Evolutionary conservation across 1,140 invertebrate genomes (phyloP).

Genomic region (Sinella curviseta): DNA sequence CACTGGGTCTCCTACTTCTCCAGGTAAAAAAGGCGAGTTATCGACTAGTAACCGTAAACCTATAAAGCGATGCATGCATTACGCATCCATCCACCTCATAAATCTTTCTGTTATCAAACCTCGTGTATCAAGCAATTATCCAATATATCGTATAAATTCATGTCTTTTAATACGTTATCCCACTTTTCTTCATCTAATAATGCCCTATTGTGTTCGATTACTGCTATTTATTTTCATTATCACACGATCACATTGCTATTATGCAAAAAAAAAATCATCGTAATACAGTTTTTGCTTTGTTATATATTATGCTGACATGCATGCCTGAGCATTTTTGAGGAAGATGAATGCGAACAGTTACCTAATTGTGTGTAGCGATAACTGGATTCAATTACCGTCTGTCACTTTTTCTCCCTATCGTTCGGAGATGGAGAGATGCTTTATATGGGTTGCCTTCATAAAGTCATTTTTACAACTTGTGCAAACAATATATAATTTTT

Average conservation of each 20-base stretch:
- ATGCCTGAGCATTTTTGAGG: not conserved
- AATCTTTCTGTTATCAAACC: not conserved
- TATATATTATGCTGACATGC: not conserved
- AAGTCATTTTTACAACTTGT: not conserved
- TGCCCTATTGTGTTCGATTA: no score
- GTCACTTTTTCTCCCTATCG: no score
- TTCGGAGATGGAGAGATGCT: no score
- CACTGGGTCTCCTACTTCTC: slow-evolving; percentile 7
- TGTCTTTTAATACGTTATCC: not conserved
- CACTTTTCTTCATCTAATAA: no score
- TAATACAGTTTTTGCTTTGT: not conserved
- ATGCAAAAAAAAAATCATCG: not conserved
- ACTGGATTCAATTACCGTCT: not conserved
- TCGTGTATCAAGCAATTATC: not conserved
- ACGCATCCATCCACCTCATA: not conserved
- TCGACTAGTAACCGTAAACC: not conserved
- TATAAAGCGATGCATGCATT: no score
- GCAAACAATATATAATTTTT: no score
- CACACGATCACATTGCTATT: not conserved
- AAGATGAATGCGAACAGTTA: not conserved
- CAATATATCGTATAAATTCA: not conserved
- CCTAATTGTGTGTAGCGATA: not conserved
- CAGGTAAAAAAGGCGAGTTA: not conserved
- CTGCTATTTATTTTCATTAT: no score
- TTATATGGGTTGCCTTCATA: not conserved